Conservation (phyloP, 2,888 invertebrate genomes). For the Oligia fasciuncula region DNA sequence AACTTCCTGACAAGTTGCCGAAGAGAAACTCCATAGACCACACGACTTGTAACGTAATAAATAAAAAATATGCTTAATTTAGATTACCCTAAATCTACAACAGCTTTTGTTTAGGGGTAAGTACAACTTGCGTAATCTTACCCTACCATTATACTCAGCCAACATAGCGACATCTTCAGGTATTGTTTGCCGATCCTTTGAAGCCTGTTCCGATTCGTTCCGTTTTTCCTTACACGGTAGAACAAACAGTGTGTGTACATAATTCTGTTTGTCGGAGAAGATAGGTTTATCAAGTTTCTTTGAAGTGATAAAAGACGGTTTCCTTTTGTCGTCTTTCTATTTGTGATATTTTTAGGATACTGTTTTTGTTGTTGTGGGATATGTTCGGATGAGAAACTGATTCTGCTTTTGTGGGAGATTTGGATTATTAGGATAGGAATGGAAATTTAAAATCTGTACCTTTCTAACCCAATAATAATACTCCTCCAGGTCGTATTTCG, state of each 20-base stretch:
- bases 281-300: conserved; percentile 70
- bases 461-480: background rate
- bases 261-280: conserved; percentile 70
- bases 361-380: conserved; percentile 34
- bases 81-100: background rate
- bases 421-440: background rate
- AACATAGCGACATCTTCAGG: conserved; percentile 30
- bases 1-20: background rate
- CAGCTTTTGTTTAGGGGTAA: background rate
- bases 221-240: conserved; percentile 57
- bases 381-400: conserved; percentile 8
- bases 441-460: background rate
- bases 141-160: background rate
- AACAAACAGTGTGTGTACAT: conserved; percentile 64
- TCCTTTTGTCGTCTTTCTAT: conserved; percentile 48
- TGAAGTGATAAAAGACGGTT: conserved; percentile 66
- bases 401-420: conserved; percentile 7
- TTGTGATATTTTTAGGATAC: conserved; percentile 48
- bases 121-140: background rate
- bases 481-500: no score
- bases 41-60: background rate
- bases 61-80: background rate
- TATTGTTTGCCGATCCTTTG: conserved; percentile 37
- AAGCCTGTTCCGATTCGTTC: conserved; percentile 37
- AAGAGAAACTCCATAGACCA: background rate